These are phyloP conservation scores for Drosophila sturtevanti DNA, from an alignment of 1,140 invertebrate species.

Conservation along the genomic window DNA sequence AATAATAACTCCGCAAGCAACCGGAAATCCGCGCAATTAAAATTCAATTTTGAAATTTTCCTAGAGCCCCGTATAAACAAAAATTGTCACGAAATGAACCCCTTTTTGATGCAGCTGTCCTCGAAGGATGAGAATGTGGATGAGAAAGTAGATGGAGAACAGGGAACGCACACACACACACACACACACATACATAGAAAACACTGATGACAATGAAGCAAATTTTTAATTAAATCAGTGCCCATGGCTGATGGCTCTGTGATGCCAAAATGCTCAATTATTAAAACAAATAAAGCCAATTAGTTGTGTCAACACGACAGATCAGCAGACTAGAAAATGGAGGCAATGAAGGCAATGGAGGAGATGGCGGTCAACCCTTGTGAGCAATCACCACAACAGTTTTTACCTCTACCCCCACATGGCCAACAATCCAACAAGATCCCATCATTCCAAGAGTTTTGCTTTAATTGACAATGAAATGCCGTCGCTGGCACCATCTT, in stretches of 20 bases:
- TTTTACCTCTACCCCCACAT: slow-evolving; percentile 40
- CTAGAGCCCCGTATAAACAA: slow-evolving; percentile 40
- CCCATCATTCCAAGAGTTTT: slow-evolving; percentile 23
- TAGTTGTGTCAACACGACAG: slow-evolving; percentile 77
- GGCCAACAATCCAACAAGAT: slow-evolving; percentile 9
- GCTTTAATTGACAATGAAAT: slow-evolving; percentile 74
- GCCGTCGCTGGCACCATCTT: slow-evolving; percentile 45
- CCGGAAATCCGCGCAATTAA: slow-evolving; percentile 63
- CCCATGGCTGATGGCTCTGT: slow-evolving; percentile 22
- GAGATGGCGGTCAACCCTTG: slow-evolving; percentile 41
- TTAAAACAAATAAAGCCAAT: slow-evolving; percentile 83
- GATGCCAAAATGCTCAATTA: slow-evolving; percentile 78
- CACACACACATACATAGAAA: neutral
- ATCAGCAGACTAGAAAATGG: slow-evolving; percentile 5
- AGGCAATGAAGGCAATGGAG: slow-evolving; percentile 1
- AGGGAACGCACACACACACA: neutral
- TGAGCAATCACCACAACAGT: too few species aligned
- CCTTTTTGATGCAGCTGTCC: slow-evolving; percentile 46
- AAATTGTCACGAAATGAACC: slow-evolving; percentile 43
- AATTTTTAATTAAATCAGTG: slow-evolving; percentile 82
- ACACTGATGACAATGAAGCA: slow-evolving; percentile 5
- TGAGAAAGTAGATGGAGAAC: neutral
- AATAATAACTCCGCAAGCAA: slow-evolving; percentile 28
- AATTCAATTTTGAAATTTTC: slow-evolving; percentile 63
- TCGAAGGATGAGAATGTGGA: neutral